A percentile compares a stretch with the other conserved stretches of the same genome.
Evolutionary conservation across 2,113 vertebrate genomes (phyloP).

Genomic region (Chlamydotis undulata): DNA sequence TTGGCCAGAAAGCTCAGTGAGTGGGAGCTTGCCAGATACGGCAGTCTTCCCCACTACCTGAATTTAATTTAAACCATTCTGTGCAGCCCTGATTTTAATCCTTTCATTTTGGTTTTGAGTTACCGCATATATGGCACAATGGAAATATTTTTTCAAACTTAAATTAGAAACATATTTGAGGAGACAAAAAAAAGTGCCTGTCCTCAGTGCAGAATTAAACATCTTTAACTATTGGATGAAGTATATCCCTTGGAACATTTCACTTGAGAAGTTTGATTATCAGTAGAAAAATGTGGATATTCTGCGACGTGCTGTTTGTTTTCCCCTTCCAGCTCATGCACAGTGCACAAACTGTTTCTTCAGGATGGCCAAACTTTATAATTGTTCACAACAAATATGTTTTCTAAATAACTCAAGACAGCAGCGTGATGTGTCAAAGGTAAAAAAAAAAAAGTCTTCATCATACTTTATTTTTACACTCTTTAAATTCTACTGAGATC

Average conservation of each 20-base stretch:
- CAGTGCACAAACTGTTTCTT: not conserved
- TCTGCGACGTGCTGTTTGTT: not conserved
- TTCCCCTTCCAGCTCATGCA: not conserved
- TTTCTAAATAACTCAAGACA: not conserved
- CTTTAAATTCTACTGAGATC: not conserved
- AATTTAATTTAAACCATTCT: conserved; percentile 86
- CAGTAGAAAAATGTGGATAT: not conserved
- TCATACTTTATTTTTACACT: not conserved
- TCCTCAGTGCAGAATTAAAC: conserved; percentile 68
- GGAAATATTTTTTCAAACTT: conserved; percentile 80
- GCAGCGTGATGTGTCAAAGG: not conserved
- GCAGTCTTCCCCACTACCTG: conserved; percentile 78
- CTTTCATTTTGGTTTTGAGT: conserved; percentile 84
- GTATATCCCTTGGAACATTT: conserved; percentile 38
- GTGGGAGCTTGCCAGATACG: conserved; percentile 65
- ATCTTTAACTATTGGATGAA: conserved; percentile 70
- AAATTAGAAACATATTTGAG: conserved; percentile 82
- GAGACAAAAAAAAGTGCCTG: conserved; percentile 51
- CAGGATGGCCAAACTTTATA: not conserved
- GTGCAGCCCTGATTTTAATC: conserved; percentile 75
- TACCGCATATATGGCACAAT: conserved; percentile 81
- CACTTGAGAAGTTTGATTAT: not conserved
- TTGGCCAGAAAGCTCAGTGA: conserved; percentile 57
- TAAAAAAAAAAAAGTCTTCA: not conserved
- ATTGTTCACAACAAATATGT: not conserved